These are phyloP conservation scores for Haliclona indistincta DNA, from an alignment of 37 sponge, comb jelly and placozoan species.

Conservation along the genomic window DNA sequence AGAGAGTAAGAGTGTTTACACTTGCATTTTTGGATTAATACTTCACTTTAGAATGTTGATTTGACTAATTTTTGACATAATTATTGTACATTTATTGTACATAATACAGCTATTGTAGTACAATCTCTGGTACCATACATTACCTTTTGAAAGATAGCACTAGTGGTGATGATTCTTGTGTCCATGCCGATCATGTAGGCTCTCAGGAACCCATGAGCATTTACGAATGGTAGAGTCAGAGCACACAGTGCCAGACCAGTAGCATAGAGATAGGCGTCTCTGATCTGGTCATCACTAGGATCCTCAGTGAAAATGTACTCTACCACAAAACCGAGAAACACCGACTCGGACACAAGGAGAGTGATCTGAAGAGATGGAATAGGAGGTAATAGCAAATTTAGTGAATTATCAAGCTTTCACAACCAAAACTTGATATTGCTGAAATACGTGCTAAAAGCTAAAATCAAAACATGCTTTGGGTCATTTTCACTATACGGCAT, in stretches of 20 bases:
- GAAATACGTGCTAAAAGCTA: too few species aligned
- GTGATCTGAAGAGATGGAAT: not conserved
- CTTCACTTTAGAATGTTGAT: too few species aligned
- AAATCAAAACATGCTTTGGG: too few species aligned
- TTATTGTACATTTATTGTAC: too few species aligned
- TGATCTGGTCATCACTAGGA: not conserved
- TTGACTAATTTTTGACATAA: too few species aligned
- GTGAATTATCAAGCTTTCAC: too few species aligned
- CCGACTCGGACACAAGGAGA: conserved; percentile 3
- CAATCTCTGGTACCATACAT: too few species aligned
- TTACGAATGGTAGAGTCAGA: conserved; percentile 11
- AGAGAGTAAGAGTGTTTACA: too few species aligned
- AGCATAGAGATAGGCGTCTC: conserved; percentile 66
- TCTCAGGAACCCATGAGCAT: conserved; percentile 32
- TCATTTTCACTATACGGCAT: too few species aligned
- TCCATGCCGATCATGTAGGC: conserved; percentile 50
- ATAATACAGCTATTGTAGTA: too few species aligned
- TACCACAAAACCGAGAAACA: not conserved
- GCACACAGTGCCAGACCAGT: conserved; percentile 38
- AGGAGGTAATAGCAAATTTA: not conserved
- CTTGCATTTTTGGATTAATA: too few species aligned
- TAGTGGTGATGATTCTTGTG: conserved; percentile 37
- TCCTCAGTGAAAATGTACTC: not conserved
- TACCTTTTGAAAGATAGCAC: conserved; percentile 70
- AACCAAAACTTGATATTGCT: too few species aligned